Base-by-base conservation (phyloP, 2,797 vertebrate genomes). In the Hoplostethus atlanticus region DNA sequence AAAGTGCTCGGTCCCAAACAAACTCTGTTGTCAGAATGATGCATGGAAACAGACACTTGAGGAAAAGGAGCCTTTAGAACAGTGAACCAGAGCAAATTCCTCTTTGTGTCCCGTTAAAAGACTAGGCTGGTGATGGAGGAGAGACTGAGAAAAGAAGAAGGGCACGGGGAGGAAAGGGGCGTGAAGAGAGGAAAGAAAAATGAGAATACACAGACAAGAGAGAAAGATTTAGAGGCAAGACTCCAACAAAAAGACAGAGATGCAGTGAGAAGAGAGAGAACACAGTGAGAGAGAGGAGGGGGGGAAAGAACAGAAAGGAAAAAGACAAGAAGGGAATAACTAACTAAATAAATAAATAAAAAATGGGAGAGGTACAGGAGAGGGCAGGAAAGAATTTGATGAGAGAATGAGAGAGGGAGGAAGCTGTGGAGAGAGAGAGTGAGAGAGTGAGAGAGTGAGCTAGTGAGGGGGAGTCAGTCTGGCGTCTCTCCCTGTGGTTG, bases 1-100 rank as follows among this genome's bases (percentile, higher is more conserved):
- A 38, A 40, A 40, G 36, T 3, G 2, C 6, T 30, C 10, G 58
- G 48, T 38, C 74, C 72, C 75, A 81, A 81, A 84, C 64, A 69
- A 75, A 51, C 63, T 31, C 71, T 71, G 84, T 83, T 85, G 80
- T 80, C 77, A 71, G 68, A 51, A 0, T 70, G 87, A 83, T 81
- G 72, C 60, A 84, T 86, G 71, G 85, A 87, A 85, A 80, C 63
- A 80, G 78, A 88, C 84, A 75, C 46, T 28, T 47, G 84, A 80
- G 74, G 80, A 83, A 83, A 70, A 68, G 44, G 42, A 65, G 55
- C 46, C 76, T 89, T 91, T 79, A 70, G 28, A 89, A 75, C 8
- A 34, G 70, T 44, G 74, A 84, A 89, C 77, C 91, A 86, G 53
- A 82, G 88, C 84, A 72, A 90, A 93, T 91, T 66, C 85, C 84